Base-by-base conservation (phyloP, 2,113 vertebrate species). In the Peromyscus maniculatus region DNA sequence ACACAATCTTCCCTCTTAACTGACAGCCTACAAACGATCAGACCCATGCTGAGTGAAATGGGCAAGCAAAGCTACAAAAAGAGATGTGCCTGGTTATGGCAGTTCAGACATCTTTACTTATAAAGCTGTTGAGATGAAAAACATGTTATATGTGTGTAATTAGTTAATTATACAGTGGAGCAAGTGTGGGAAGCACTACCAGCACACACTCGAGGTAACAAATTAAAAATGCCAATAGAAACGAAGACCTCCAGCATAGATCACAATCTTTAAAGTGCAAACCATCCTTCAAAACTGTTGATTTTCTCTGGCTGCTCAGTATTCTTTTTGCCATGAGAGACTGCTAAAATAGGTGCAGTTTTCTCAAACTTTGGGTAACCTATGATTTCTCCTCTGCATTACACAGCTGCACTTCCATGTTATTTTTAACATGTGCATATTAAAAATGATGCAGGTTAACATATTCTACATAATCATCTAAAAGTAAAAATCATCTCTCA, bases 401-500 rank as follows among this genome's bases (percentile, higher is more conserved):
- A 96, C 96, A 93, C 4, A 93, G 49, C 64, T 93, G 17, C 19
- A 90, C 55, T 83, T 86, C 49, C 46, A 82, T n/a, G 87, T 74
- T 91, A 74, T 62, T 89, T 49, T 80, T 93, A 90, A 75, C 69
- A 59, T 31, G 36, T 89, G 24, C 49, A 59, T 59, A 15, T 36
- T 75, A 74, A 59, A 89, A 75, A 95, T 33, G 57, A 24, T 87
- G 82, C 1, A 66, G 1, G 11, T 82, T 71, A 80, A 39, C 69
- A 94, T 59, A 92, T 5, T 57, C 15, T 57, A 66, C 71, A 80
- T 17, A 91, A 88, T 90, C 67, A 90, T 89, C 77, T 84, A 66
- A 97, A 93, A 66, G 66, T n/a, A 67, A 97, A 92, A 91, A 95
- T n/a, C 90, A 95, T 71, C 94, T 97, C 55, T 93, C 64, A 66